These are phyloP conservation scores for Meteorus sp. DNA, from an alignment of 1,140 invertebrate genomes.

Conservation along the genomic window DNA sequence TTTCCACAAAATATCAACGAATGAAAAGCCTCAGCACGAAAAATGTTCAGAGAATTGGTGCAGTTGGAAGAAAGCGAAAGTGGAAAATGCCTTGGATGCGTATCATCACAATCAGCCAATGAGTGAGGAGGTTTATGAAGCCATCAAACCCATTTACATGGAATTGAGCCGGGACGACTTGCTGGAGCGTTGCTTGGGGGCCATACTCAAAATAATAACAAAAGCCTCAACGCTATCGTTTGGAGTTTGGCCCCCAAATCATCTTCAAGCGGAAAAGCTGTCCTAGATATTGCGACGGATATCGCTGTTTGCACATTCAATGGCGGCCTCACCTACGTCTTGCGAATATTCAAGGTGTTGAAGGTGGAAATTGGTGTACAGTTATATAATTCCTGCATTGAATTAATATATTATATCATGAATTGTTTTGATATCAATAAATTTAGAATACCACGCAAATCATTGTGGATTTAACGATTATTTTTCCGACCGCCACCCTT, in stretches of 20 bases:
- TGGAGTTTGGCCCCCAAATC: conserved; percentile 30
- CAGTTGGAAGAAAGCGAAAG: no score
- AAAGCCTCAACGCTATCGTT: conserved; percentile 35
- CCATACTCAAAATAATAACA: conserved; percentile 35
- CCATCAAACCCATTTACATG: conserved; percentile 31
- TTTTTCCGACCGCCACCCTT: no score
- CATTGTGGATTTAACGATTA: no score
- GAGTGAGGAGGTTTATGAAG: conserved; percentile 19
- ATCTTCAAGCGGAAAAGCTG: background rate
- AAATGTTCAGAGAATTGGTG: background rate
- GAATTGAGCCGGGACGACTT: conserved; percentile 32
- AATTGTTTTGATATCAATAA: no score
- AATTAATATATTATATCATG: no score
- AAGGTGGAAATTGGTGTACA: no score
- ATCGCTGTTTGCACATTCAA: conserved; percentile 27
- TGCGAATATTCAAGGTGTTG: no score
- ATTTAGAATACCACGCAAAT: no score
- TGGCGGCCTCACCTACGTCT: conserved; percentile 22
- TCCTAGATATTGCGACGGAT: conserved; percentile 13
- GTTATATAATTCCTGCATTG: no score
- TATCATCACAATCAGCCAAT: no score
- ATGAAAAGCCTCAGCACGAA: background rate
- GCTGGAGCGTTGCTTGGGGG: conserved; percentile 34
- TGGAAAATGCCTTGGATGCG: no score
- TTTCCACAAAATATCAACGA: background rate